Percentiles rank a stretch among this genome's conserved stretches.
Evolutionary conservation across 2,797 vertebrate species (phyloP).

Genomic region (Sebastolobus altivelis): DNA sequence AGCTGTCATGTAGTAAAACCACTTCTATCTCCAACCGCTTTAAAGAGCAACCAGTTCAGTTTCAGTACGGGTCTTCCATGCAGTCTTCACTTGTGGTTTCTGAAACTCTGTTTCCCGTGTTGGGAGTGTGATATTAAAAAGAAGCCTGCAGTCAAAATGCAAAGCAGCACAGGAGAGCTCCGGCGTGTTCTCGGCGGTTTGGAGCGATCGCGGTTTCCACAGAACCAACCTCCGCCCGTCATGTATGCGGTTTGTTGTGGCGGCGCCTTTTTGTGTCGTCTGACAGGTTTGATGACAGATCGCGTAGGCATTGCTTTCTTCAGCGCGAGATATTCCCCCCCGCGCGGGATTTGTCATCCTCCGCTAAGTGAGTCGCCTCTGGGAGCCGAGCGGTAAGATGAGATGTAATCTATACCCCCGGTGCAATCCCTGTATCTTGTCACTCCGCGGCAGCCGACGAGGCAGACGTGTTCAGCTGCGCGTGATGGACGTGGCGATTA

Average conservation of each 20-base stretch:
- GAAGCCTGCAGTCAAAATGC: slow-evolving; percentile 33
- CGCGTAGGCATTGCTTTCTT: slow-evolving; percentile 66
- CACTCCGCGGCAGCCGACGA: slow-evolving; percentile 30
- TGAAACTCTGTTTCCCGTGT: slow-evolving; percentile 14
- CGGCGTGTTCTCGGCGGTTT: slow-evolving; percentile 29
- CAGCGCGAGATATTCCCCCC: slow-evolving; percentile 41
- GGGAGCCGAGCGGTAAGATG: slow-evolving; percentile 58
- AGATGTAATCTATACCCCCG: slow-evolving; percentile 73
- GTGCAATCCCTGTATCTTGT: slow-evolving; percentile 61
- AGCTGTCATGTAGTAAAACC: slow-evolving; percentile 31
- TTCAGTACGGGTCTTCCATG: neutral
- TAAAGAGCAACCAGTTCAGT: slow-evolving; percentile 30
- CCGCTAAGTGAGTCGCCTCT: slow-evolving; percentile 72
- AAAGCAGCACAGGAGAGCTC: slow-evolving; percentile 49
- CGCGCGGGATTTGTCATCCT: slow-evolving; percentile 68
- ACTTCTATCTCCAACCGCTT: slow-evolving; percentile 35
- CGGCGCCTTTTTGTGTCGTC: slow-evolving; percentile 57
- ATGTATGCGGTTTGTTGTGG: slow-evolving; percentile 69
- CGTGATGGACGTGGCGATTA: slow-evolving; percentile 78
- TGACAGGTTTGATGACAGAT: slow-evolving; percentile 80
- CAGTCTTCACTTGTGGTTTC: slow-evolving; percentile 33
- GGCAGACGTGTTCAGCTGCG: slow-evolving; percentile 65
- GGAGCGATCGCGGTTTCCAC: slow-evolving; percentile 38
- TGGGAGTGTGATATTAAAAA: slow-evolving; percentile 17
- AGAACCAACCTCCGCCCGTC: slow-evolving; percentile 50